Percentiles rank a stretch among this genome's conserved stretches.
Evolutionary conservation across 2,113 vertebrate species (phyloP).

Genomic region (Pithys albifrons): DNA sequence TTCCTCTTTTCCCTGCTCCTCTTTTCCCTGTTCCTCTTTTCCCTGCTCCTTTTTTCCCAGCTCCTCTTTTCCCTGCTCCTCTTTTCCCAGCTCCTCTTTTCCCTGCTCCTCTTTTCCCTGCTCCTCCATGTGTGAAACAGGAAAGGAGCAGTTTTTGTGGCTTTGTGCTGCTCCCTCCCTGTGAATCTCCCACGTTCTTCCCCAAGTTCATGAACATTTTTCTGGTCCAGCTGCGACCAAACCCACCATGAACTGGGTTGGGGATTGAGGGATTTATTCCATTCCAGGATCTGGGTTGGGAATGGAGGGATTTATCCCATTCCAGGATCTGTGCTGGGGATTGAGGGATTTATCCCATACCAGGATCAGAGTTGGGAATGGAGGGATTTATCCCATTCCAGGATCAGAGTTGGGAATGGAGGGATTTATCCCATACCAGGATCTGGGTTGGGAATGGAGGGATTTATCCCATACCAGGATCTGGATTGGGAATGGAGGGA

Average conservation of each 20-base stretch:
- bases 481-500: neutral
- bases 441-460: neutral
- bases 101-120: neutral
- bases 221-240: neutral
- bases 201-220: neutral
- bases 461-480: neutral
- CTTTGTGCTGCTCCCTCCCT: neutral
- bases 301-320: too few relatives aligned
- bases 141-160: neutral
- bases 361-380: neutral
- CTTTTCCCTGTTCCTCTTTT: too few relatives aligned
- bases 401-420: neutral
- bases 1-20: too few relatives aligned
- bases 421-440: neutral
- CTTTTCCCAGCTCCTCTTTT: too few relatives aligned
- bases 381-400: neutral
- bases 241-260: neutral
- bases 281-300: neutral
- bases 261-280: too few relatives aligned
- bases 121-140: accelerated
- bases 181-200: neutral
- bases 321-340: neutral
- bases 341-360: neutral
- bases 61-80: too few relatives aligned
- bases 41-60: too few relatives aligned